These are phyloP conservation scores for Thalpophila matura DNA, from an alignment of 2,888 invertebrate genomes.

Conservation along the genomic window DNA sequence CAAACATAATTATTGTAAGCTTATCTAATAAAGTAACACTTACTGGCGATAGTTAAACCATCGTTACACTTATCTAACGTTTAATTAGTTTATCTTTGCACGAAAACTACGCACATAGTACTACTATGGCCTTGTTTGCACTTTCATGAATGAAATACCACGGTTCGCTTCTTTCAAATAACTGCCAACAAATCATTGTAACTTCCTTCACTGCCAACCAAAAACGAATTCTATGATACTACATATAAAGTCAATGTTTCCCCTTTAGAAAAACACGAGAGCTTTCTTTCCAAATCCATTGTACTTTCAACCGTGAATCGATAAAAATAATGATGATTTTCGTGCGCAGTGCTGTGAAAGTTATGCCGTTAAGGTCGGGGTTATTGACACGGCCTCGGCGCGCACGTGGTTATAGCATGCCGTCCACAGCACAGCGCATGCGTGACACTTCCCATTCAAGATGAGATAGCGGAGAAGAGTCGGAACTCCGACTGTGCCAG, in stretches of 20 bases:
- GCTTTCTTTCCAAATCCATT: slow-evolving; percentile 14
- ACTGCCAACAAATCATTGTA: slow-evolving; percentile 7
- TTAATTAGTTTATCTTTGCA: slow-evolving; percentile 52
- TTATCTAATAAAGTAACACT: slow-evolving; percentile 4
- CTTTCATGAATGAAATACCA: slow-evolving; percentile 64
- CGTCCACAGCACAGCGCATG: slow-evolving; percentile 37
- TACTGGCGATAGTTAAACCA: slow-evolving; percentile 8
- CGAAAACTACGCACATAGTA: slow-evolving; percentile 59
- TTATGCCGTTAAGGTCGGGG: slow-evolving; percentile 18
- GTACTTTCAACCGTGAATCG: background rate
- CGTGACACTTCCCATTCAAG: slow-evolving; percentile 43
- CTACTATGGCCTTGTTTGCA: slow-evolving; percentile 58
- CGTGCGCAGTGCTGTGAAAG: background rate
- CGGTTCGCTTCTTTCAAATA: slow-evolving; percentile 29
- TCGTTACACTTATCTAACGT: slow-evolving; percentile 38
- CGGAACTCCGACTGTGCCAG: slow-evolving; percentile 7
- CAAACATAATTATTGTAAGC: slow-evolving; percentile 4
- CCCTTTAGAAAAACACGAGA: background rate
- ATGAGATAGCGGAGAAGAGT: background rate
- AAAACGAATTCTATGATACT: background rate
- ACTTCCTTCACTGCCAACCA: background rate
- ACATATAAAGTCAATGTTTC: background rate
- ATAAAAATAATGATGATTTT: background rate
- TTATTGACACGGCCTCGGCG: slow-evolving; percentile 36
- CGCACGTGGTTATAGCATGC: slow-evolving; percentile 51